A percentile compares a stretch with the other conserved stretches of the same genome.
phyloP scores from a whole-genome alignment of 2,797 vertebrate species.

The Trachurus trachurus region DNA sequence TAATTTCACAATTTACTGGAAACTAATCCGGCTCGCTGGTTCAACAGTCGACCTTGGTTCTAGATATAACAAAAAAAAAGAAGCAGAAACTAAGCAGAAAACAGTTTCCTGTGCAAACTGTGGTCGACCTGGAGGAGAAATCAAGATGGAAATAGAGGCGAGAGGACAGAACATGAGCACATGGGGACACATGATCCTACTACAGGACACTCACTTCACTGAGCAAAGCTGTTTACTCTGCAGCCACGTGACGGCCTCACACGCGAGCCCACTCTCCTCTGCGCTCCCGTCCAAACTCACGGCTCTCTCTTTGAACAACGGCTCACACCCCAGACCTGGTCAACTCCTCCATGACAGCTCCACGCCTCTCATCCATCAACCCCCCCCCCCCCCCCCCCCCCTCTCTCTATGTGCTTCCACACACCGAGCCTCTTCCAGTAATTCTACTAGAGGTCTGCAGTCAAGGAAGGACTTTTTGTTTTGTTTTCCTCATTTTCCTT shows the following conservation, averaged over 20 bases:
- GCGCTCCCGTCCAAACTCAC: conserved; percentile 12
- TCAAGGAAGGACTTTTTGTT: not conserved
- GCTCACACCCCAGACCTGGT: conserved; percentile 4
- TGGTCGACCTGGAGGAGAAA: not conserved
- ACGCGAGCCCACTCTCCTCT: conserved; percentile 33
- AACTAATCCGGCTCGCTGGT: not conserved
- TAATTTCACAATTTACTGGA: not conserved
- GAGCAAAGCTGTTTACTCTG: conserved; percentile 66
- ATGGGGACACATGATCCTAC: conserved; percentile 52
- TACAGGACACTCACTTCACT: conserved; percentile 53
- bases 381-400: no score
- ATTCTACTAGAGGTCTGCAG: not conserved
- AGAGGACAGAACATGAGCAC: conserved; percentile 32
- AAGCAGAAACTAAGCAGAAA: not conserved
- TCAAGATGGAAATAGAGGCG: not conserved
- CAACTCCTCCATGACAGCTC: conserved; percentile 31
- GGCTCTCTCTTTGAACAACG: not conserved
- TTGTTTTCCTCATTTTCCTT: no score
- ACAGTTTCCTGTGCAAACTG: not conserved
- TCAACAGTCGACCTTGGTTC: not conserved
- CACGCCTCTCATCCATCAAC: not conserved
- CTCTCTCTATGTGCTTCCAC: not conserved
- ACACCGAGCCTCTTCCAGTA: not conserved
- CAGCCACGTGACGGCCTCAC: conserved; percentile 53
- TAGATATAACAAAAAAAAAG: not conserved